Conservation (phyloP, 2,888 invertebrate species). For the Cephus runcator region DNA sequence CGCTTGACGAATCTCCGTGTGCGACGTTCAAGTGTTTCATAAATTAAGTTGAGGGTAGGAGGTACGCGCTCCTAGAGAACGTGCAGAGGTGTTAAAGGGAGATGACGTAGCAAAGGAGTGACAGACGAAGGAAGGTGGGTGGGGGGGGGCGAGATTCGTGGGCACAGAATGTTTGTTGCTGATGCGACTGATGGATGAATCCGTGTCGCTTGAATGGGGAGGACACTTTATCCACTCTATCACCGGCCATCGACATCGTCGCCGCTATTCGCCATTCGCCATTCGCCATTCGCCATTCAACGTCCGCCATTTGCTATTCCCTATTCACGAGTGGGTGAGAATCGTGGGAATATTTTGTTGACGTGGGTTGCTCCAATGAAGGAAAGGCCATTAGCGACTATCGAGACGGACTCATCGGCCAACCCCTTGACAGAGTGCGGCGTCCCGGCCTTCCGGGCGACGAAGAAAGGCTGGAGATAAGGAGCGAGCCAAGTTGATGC, state of each 20-base stretch:
- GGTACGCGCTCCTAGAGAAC: no score
- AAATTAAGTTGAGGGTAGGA: constrained; percentile 42
- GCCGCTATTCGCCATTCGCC: not conserved
- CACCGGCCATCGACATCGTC: constrained; percentile 32
- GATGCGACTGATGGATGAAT: constrained; percentile 43
- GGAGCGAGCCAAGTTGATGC: no score
- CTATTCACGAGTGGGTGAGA: not conserved
- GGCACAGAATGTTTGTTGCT: constrained; percentile 34
- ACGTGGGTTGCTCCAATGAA: not conserved
- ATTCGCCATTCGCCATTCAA: not conserved
- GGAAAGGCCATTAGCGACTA: not conserved
- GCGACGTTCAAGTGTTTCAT: constrained; percentile 24
- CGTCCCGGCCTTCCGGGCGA: no score
- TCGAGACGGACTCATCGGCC: no score
- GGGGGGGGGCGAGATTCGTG: not conserved
- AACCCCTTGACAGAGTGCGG: no score
- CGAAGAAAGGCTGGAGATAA: no score
- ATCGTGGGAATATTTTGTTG: not conserved
- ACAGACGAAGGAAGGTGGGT: constrained; percentile 16
- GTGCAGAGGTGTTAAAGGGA: no score
- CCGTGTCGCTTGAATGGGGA: constrained; percentile 20
- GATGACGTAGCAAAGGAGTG: no score
- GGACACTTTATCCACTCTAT: constrained; percentile 41
- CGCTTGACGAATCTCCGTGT: no score
- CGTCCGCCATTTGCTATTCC: not conserved